Percentiles rank a stretch among this genome's conserved stretches.
phyloP scores from a whole-genome alignment of 2,888 invertebrate species.

The Mimumesa dahlbomi region DNA sequence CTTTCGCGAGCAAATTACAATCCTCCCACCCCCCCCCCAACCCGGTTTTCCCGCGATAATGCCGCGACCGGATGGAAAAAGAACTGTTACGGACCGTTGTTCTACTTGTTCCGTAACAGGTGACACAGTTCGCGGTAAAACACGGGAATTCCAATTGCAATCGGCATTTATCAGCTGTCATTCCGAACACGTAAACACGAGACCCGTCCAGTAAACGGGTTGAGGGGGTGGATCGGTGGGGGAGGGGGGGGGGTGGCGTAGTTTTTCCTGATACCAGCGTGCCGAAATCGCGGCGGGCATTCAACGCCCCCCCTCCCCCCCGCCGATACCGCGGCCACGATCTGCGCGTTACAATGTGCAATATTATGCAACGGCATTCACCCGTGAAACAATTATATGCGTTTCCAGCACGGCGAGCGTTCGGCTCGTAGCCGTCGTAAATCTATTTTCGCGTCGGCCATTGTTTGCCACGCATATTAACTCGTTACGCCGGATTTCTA shows the following conservation, averaged over 20 bases:
- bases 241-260: too few relatives aligned
- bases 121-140: slow-evolving; percentile 54
- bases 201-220: not conserved
- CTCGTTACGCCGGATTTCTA: slow-evolving; percentile 58
- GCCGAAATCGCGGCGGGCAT: slow-evolving; percentile 29
- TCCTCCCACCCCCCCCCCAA: not conserved
- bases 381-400: slow-evolving; percentile 65
- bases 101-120: slow-evolving; percentile 50
- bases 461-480: slow-evolving; percentile 65
- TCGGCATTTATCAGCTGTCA: slow-evolving; percentile 63
- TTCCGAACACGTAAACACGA: slow-evolving; percentile 62
- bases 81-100: slow-evolving; percentile 13
- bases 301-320: slow-evolving; percentile 24
- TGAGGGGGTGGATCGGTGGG: too few relatives aligned
- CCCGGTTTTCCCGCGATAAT: not conserved
- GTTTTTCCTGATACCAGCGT: slow-evolving; percentile 34
- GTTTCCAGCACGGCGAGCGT: slow-evolving; percentile 52
- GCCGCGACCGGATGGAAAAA: slow-evolving; percentile 4
- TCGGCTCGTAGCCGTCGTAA: slow-evolving; percentile 59
- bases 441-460: slow-evolving; percentile 60
- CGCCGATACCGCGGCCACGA: slow-evolving; percentile 41
- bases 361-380: slow-evolving; percentile 64
- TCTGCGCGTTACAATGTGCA: slow-evolving; percentile 54
- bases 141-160: slow-evolving; percentile 50
- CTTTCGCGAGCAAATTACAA: slow-evolving; percentile 23